Evolutionary conservation across 2,797 vertebrate species (phyloP).

Genomic region (Cetoscarus ocellatus): DNA sequence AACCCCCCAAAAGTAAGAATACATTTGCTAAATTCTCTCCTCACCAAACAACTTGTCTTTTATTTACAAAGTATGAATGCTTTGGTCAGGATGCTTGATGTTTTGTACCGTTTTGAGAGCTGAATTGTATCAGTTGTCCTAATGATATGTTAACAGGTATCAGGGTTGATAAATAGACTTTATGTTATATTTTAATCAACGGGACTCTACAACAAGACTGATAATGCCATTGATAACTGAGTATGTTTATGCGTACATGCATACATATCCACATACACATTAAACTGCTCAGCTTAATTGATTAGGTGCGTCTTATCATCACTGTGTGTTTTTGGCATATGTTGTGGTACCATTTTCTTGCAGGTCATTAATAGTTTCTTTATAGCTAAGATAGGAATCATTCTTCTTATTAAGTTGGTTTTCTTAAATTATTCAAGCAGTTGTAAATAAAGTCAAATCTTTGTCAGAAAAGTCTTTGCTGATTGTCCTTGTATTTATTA

Average conservation of each 20-base stretch:
- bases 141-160: neutral
- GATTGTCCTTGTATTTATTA: neutral
- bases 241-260: neutral
- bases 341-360: conserved; percentile 2
- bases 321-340: neutral
- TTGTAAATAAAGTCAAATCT: neutral
- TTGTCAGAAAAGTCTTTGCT: neutral
- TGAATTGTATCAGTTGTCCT: neutral
- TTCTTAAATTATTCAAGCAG: neutral
- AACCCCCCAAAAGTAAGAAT: neutral
- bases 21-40: no score
- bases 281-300: neutral
- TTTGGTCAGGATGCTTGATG: conserved; percentile 5
- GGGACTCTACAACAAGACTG: neutral
- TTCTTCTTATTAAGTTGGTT: neutral
- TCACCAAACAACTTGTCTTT: neutral
- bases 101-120: neutral
- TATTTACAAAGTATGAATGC: no score
- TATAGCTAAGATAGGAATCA: neutral
- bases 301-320: neutral
- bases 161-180: neutral
- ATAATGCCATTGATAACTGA: neutral
- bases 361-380: neutral
- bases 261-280: neutral
- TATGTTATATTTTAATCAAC: neutral